Evolutionary conservation across 2,797 vertebrate species (phyloP), one percentile per base, ranked within the genome.

Genomic region (Mormyrus hasselquistii): DNA sequence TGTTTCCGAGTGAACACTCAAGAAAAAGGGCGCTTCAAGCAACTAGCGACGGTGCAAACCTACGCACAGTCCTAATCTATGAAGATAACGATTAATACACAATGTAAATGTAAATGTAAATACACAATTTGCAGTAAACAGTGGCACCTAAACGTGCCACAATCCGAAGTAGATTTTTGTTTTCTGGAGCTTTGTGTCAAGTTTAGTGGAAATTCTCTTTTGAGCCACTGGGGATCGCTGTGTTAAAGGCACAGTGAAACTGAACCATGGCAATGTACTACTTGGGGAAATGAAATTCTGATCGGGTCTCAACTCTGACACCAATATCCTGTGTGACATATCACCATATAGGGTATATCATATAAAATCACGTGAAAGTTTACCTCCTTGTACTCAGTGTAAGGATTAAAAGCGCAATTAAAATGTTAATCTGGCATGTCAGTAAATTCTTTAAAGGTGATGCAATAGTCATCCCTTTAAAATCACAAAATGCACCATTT

Each of bases 211-310:
- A 25, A 82, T 88, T 19, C 73, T 25, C n/a, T 7, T 38, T 47
- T 59, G 6, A 83, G 73, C 76, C 88, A 52, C 88, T 47, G 49
- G 88, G 73, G 76, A 10, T 44, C 88, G 29, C 88, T 88, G 52
- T 83, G 41, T 79, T 41, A 16, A 79, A 79, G 73, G 2, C 73
- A 19, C 12, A 41, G 73, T 44, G 14, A 79, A 8, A 76, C 16
- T 1, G 38, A n/a, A 41, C 10, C 73, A 29, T 69, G 1, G 3
- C 34, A 14, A 69, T 69, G 62, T 29, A 29, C 4, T 76, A 41
- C 5, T 38, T 19, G 34, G 73, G 14, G 73, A 79, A 38, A 7
- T n/a, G 3, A 79, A 38, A 38, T 50, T 85, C 25, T 50, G 50
- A n/a, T 85, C 49, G 41, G 22, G 22, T 25, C 5, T 85, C 2